Percentiles rank a stretch among this genome's conserved stretches.
phyloP scores from a whole-genome alignment of 2,888 invertebrate genomes.

The Ochropleura plecta region DNA sequence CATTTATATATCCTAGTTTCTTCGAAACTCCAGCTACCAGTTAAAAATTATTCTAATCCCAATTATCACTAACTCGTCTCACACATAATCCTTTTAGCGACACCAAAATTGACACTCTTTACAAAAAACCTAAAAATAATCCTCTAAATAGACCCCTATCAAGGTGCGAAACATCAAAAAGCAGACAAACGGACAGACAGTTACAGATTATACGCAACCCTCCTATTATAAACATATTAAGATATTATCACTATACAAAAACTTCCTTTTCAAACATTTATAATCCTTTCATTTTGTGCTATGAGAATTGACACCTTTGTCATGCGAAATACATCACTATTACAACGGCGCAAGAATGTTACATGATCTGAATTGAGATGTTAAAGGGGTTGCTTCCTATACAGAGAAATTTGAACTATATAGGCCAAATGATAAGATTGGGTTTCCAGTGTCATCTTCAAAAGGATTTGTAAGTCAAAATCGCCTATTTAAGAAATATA shows the following conservation, averaged over 20 bases:
- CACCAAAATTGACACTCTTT: conserved; percentile 28
- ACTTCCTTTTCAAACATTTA: conserved; percentile 81
- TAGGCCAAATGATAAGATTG: accelerated
- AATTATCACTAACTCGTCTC: conserved; percentile 32
- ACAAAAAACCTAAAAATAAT: conserved; percentile 35
- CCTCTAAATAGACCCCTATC: conserved; percentile 75
- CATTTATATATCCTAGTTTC: neutral
- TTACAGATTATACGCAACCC: conserved; percentile 88
- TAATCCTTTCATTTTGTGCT: conserved; percentile 82
- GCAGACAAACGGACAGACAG: conserved; percentile 81
- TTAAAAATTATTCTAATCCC: conserved; percentile 4
- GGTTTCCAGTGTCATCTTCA: conserved; percentile 12
- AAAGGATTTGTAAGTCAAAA: conserved; percentile 80
- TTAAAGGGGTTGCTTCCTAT: conserved; percentile 62
- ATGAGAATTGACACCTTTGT: conserved; percentile 67
- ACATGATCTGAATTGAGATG: conserved; percentile 62
- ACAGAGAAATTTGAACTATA: conserved; percentile 24
- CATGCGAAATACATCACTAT: conserved; percentile 68
- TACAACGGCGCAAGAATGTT: conserved; percentile 46
- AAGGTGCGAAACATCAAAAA: conserved; percentile 85
- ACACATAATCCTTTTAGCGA: conserved; percentile 33
- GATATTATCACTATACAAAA: conserved; percentile 85
- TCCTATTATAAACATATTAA: conserved; percentile 87
- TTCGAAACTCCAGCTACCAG: neutral
- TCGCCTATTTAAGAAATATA: conserved; percentile 75